Evolutionary conservation across 2,797 vertebrate genomes (phyloP), one percentile per base, ranked within the genome.

Genomic region (Sternotherus odoratus): DNA sequence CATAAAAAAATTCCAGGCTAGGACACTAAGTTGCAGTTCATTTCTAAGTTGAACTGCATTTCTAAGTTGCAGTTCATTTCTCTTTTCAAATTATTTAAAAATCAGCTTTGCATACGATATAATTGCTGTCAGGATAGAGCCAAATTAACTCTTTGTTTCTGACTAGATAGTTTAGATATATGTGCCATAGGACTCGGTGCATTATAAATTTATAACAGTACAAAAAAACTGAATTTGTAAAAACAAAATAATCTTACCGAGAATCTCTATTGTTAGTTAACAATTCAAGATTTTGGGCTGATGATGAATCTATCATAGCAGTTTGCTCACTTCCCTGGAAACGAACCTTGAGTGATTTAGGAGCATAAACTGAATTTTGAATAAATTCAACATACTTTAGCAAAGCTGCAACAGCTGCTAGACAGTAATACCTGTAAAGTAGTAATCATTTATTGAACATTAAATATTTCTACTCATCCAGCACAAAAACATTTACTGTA

Each of bases 251-350:
- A 53, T 83, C 97, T 98, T 98, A 99, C 99, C 98, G 98, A 96
- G 98, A 98, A 96, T 99, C 98, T 97, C 99, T 99, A 95, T 98
- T 99, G 97, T 99, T 99, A 94, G 99, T 96, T 84, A 99, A 98
- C 79, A 99, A 97, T 96, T 99, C 99, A 94, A 99, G 98, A 97
- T 99, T 99, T 89, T 98, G 97, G 3, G 99, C 99, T 95, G 99
- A 99, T 26, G 98, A 98, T 15, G 99, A 98, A 97, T 99, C 99
- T 92, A 99, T 99, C 99, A 99, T 99, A 66, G 99, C 98, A 12
- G 99, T 99, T 97, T 99, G 98, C 94, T 99, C 99, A 93, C 99
- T 99, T 74, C 99, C 99, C 94, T 98, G 99, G 96, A 99, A 99
- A 98, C 86, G 98, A 96, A 99, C 98, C 98, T 99, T 99, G 66